phyloP scores from a whole-genome alignment of 2,888 invertebrate species.

The Agonum fuliginosum region DNA sequence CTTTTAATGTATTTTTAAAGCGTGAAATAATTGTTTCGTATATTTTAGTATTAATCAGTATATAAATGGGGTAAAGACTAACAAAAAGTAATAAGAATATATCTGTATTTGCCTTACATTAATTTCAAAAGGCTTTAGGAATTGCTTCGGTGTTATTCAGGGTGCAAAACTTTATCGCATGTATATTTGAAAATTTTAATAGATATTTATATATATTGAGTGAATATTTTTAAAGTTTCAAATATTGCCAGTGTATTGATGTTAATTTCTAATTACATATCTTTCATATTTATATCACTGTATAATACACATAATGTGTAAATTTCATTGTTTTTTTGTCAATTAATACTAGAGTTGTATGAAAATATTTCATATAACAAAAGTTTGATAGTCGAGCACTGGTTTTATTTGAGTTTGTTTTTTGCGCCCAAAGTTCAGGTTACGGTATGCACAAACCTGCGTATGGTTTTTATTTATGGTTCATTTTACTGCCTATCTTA shows the following conservation, averaged over 20 bases:
- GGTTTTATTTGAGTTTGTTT: constrained; percentile 21
- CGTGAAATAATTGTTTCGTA: constrained; percentile 16
- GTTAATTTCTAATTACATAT: constrained; percentile 23
- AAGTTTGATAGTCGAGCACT: constrained; percentile 2
- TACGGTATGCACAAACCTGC: constrained; percentile 34
- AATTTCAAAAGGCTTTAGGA: constrained; percentile 56
- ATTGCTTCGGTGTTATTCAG: constrained; percentile 54
- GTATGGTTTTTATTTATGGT: constrained; percentile 40
- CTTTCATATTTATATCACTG: constrained; percentile 18
- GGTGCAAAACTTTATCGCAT: constrained; percentile 46
- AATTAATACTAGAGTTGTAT: neutral
- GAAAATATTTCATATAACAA: constrained; percentile 9
- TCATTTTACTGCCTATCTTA: constrained; percentile 54
- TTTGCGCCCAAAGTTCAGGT: neutral
- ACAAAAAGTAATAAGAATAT: constrained; percentile 48
- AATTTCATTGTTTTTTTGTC: constrained; percentile 9
- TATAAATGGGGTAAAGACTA: constrained; percentile 51
- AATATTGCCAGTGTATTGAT: constrained; percentile 24
- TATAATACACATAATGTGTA: constrained; percentile 24
- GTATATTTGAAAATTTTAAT: neutral
- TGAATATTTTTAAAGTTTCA: constrained; percentile 16
- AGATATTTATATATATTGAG: neutral
- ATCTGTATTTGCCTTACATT: constrained; percentile 56
- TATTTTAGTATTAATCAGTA: constrained; percentile 50
- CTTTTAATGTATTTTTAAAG: neutral